phyloP scores from a whole-genome alignment of 1,140 invertebrate genomes.

The Neodiprion virginianus region DNA sequence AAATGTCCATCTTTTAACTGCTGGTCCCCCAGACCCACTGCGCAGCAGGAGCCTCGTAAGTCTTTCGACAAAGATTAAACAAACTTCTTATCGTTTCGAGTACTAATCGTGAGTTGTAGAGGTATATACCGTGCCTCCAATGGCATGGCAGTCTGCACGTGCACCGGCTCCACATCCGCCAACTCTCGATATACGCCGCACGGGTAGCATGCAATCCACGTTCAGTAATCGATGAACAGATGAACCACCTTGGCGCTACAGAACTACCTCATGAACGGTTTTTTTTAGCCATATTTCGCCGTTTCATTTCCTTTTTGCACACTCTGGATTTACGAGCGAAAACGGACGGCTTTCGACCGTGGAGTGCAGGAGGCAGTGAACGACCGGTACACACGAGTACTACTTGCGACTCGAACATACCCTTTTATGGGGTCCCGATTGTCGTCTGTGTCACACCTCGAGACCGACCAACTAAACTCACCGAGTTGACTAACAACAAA shows the following conservation, averaged over 20 bases:
- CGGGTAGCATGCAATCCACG: too few species aligned
- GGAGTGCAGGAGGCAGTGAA: too few species aligned
- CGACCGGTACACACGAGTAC: too few species aligned
- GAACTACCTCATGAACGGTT: too few species aligned
- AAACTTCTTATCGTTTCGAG: background rate
- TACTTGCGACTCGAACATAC: background rate
- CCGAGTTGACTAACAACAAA: constrained; percentile 3
- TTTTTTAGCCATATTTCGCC: too few species aligned
- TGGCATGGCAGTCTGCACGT: background rate
- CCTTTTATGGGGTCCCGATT: background rate
- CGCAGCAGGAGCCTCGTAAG: background rate
- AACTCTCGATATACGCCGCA: too few species aligned
- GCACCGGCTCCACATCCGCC: too few species aligned
- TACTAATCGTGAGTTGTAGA: background rate
- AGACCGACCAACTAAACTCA: background rate
- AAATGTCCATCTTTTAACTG: background rate
- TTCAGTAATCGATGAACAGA: too few species aligned
- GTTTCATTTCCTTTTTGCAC: too few species aligned
- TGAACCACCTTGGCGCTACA: too few species aligned
- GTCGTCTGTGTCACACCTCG: constrained; percentile 4
- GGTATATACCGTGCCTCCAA: background rate
- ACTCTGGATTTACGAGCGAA: too few species aligned
- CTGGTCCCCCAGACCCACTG: background rate
- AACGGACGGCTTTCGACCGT: too few species aligned
- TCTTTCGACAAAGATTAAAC: constrained; percentile 2